These are phyloP conservation scores for Sitophilus oryzae DNA, from an alignment of 1,140 invertebrate genomes.

Conservation along the genomic window DNA sequence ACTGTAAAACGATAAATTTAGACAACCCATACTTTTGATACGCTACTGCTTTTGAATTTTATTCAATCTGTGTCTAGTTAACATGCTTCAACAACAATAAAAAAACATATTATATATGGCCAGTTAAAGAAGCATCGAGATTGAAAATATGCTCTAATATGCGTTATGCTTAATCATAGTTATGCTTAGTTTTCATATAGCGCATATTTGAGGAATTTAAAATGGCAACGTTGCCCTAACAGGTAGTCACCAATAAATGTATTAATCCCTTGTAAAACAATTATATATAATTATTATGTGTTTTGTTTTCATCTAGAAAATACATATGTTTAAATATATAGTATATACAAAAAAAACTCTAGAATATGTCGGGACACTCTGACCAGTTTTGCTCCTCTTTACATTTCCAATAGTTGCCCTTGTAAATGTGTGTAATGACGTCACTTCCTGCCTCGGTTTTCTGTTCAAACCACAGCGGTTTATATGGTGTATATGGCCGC, in stretches of 20 bases:
- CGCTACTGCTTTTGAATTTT: too few species aligned
- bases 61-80: too few species aligned
- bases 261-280: neutral
- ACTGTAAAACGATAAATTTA: too few species aligned
- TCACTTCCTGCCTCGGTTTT: constrained; percentile 74
- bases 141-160: too few species aligned
- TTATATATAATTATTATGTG: constrained; percentile 6
- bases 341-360: constrained; percentile 20
- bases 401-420: constrained; percentile 86
- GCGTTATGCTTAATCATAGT: too few species aligned
- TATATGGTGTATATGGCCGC: constrained; percentile 65
- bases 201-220: too few species aligned
- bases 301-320: constrained; percentile 14
- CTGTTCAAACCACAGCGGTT: constrained; percentile 89
- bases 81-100: too few species aligned
- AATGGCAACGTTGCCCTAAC: too few species aligned
- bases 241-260: neutral
- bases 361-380: constrained; percentile 91
- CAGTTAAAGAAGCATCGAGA: too few species aligned
- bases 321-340: constrained; percentile 14
- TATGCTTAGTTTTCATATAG: too few species aligned
- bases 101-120: too few species aligned
- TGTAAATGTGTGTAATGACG: constrained; percentile 78
- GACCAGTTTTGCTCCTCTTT: constrained; percentile 87
- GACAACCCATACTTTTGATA: too few species aligned